These are phyloP conservation scores for Scaptomyza tumidula DNA, from an alignment of 2,888 invertebrate genomes.

Conservation along the genomic window DNA sequence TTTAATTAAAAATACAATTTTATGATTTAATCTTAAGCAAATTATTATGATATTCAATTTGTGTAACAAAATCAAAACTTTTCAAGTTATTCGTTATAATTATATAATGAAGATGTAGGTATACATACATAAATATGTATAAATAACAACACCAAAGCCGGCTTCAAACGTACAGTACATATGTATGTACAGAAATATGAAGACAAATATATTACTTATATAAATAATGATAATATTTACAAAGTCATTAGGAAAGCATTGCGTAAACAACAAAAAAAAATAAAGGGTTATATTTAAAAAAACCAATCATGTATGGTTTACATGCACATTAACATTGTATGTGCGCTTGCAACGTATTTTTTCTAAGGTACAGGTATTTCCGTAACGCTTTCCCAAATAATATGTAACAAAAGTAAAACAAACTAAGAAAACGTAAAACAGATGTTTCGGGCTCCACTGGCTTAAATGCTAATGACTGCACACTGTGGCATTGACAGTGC, in stretches of 20 bases:
- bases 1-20: conserved; percentile 39
- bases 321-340: conserved; percentile 1
- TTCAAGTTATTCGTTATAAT: conserved; percentile 45
- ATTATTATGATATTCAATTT: conserved; percentile 25
- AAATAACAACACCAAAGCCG: conserved; percentile 71
- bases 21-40: conserved; percentile 40
- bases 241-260: conserved; percentile 46
- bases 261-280: conserved; percentile 26
- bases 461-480: conserved; percentile 77
- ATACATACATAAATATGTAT: conserved; percentile 52
- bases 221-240: conserved; percentile 63
- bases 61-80: conserved; percentile 64
- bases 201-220: conserved; percentile 30
- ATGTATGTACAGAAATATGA: conserved; percentile 8
- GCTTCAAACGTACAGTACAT: conserved; percentile 40
- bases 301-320: conserved; percentile 28
- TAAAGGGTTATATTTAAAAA: conserved; percentile 26
- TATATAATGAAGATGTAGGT: conserved; percentile 27
- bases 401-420: conserved; percentile 41
- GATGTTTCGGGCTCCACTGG: conserved; percentile 33
- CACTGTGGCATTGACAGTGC: conserved; percentile 25
- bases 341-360: conserved; percentile 1
- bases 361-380: conserved; percentile 28
- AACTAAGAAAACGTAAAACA: conserved; percentile 41
- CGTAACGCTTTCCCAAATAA: conserved; percentile 42